Percentiles rank a stretch among this genome's conserved stretches.
Conservation (phyloP, 2,113 vertebrate genomes). For the Uropsilus gracilis region DNA sequence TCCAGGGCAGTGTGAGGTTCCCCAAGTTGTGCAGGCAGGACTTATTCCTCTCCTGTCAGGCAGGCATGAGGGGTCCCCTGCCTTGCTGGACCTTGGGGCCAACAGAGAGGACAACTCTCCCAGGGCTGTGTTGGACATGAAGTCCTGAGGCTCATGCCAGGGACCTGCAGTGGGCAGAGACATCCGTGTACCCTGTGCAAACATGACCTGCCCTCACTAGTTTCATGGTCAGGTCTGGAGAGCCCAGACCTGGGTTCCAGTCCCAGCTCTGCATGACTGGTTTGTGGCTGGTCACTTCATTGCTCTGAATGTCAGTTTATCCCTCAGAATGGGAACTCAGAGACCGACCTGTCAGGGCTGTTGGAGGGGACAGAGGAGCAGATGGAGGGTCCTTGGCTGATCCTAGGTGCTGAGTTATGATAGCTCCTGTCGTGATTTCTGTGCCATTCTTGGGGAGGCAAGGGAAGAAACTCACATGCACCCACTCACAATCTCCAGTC, state of each 20-base stretch:
- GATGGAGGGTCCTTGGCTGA: not conserved
- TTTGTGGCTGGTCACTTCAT: not conserved
- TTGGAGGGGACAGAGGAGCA: not conserved
- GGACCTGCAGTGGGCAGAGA: not conserved
- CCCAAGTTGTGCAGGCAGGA: not conserved
- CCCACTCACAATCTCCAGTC: not conserved
- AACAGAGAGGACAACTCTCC: not conserved
- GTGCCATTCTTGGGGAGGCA: not conserved
- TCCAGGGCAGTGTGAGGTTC: not conserved
- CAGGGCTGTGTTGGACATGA: rapidly evolving
- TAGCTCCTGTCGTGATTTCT: not conserved
- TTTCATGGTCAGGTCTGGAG: not conserved
- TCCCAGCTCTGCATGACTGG: not conserved
- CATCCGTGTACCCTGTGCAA: too few species aligned
- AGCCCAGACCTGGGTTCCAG: not conserved
- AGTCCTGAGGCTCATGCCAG: rapidly evolving
- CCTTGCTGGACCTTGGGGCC: not conserved
- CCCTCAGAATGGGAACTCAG: not conserved
- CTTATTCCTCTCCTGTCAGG: not conserved
- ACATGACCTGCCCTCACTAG: not conserved
- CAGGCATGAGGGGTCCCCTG: not conserved
- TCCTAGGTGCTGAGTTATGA: not conserved
- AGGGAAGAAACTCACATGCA: not conserved
- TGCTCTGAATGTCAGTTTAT: not conserved
- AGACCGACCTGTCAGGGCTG: not conserved